phyloP scores from a whole-genome alignment of 2,113 vertebrate species.

The Hepsetus odoe region DNA sequence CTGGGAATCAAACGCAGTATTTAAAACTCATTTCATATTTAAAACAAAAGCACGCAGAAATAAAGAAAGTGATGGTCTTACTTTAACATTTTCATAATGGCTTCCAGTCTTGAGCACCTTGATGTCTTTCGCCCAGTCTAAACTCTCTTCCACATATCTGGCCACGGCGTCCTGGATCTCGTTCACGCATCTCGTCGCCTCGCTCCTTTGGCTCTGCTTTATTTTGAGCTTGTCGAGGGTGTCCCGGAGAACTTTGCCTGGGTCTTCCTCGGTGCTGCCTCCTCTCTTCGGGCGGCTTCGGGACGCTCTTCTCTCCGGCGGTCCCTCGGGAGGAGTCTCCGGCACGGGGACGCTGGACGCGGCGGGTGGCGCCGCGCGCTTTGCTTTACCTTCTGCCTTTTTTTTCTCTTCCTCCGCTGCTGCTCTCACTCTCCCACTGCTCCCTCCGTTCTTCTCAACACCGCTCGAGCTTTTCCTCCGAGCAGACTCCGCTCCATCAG shows the following conservation, averaged over 20 bases:
- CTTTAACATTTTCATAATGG: conserved; percentile 74
- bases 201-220: not conserved
- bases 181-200: conserved; percentile 55
- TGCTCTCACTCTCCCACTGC: no score
- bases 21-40: no score
- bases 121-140: conserved; percentile 50
- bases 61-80: conserved; percentile 37
- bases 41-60: not conserved
- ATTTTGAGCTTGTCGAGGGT: conserved; percentile 62
- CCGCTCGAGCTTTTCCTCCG: not conserved
- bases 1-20: no score
- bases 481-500: not conserved
- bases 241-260: conserved; percentile 27
- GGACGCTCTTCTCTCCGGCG: not conserved
- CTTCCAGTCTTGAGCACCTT: conserved; percentile 62
- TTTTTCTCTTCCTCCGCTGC: not conserved
- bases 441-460: not conserved
- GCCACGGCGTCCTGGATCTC: not conserved
- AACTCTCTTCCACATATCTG: conserved; percentile 36
- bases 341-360: not conserved
- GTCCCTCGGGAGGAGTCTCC: not conserved
- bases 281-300: not conserved
- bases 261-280: not conserved
- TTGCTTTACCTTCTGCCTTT: not conserved
- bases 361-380: not conserved